These are phyloP conservation scores for Polyploca ridens DNA, from an alignment of 2,888 invertebrate genomes.

Conservation along the genomic window DNA sequence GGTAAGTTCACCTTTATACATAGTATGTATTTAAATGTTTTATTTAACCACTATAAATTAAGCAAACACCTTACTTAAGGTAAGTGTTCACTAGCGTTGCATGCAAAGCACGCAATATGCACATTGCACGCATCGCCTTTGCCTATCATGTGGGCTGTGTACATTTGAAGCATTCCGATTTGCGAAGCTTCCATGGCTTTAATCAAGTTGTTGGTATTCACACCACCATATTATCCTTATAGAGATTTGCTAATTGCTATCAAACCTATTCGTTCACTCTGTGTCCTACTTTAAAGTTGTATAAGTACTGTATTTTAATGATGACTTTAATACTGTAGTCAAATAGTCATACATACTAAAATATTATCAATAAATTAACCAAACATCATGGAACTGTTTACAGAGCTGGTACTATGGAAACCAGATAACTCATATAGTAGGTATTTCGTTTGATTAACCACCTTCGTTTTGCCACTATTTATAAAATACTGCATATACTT, in stretches of 20 bases:
- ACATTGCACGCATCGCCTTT: constrained; percentile 3
- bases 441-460: no score
- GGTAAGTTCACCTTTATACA: constrained; percentile 1
- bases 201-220: constrained; percentile 5
- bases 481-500: no score
- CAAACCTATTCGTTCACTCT: not conserved
- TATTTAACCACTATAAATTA: constrained; percentile 4
- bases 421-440: no score
- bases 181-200: constrained; percentile 1
- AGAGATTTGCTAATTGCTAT: constrained; percentile 7
- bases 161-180: constrained; percentile 9
- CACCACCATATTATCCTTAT: not conserved
- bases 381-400: no score
- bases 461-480: no score
- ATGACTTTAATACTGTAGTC: not conserved
- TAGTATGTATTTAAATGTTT: not conserved
- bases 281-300: not conserved
- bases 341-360: not conserved
- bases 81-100: not conserved
- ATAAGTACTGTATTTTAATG: not conserved
- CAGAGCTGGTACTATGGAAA: no score
- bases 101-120: not conserved
- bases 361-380: no score
- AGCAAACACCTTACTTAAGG: constrained; percentile 6
- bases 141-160: not conserved